Evolutionary conservation across 2,797 vertebrate species (phyloP).

Genomic region (Falco columbarius): DNA sequence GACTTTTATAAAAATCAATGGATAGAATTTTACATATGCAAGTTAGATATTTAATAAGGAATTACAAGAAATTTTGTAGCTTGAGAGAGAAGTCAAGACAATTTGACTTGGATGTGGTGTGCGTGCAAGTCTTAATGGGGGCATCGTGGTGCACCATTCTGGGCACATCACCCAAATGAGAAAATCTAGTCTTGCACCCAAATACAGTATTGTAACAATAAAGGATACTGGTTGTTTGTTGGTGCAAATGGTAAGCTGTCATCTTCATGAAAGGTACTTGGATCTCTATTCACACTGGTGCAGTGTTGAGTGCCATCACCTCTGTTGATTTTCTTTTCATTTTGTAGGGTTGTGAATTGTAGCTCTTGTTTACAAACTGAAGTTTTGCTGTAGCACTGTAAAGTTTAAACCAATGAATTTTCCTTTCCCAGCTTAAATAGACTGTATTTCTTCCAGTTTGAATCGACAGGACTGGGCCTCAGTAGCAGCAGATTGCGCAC

Average conservation of each 20-base stretch:
- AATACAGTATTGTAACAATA: background rate
- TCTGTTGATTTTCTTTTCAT: background rate
- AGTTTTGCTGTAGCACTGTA: background rate
- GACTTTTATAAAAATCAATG: background rate
- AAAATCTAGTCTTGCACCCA: background rate
- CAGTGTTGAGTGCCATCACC: background rate
- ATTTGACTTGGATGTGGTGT: background rate
- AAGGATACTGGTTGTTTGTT: background rate
- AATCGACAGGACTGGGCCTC: constrained; percentile 93
- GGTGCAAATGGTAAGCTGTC: background rate
- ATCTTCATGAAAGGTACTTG: background rate
- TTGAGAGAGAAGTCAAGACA: background rate
- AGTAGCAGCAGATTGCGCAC: constrained; percentile 97
- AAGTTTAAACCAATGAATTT: background rate
- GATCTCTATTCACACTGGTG: background rate
- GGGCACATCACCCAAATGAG: background rate
- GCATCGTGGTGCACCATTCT: background rate
- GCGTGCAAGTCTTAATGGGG: background rate
- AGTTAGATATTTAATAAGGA: background rate
- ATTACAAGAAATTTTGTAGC: background rate
- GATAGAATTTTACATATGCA: background rate
- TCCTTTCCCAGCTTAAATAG: background rate
- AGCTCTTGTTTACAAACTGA: background rate
- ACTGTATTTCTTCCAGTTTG: constrained; percentile 83
- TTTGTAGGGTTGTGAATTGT: background rate